Base-by-base conservation (phyloP, 2,797 vertebrate species). In the Phoeniculus purpureus region DNA sequence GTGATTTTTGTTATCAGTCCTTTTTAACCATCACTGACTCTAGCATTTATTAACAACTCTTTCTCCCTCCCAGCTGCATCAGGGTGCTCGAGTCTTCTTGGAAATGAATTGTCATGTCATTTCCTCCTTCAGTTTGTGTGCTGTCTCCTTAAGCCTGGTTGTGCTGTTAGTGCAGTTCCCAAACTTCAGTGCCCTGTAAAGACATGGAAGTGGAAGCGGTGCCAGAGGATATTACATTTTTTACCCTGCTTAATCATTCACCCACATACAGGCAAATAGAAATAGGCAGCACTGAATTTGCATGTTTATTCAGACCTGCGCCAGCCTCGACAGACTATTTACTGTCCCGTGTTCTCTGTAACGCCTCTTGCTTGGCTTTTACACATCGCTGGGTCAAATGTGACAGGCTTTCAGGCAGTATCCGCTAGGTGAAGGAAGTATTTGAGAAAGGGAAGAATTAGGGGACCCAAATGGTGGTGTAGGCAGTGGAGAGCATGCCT, bases 271-370 rank as follows among this genome's bases (percentile, higher is more conserved):
- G 43, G 58, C 29, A 54, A 83, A 93, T 23, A 94, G 87, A 95
- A 96, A 89, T 93, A 95, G 67, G 87, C 27, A 67, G 55, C 59
- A n/a, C 14, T 62, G 60, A 78, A 54, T 79, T 87, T 78, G 51
- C 19, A 19, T 47, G 47, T 81, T 90, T 83, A 45, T 51, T 84
- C 52, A 91, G 37, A 74, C 54, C 3, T 51, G 15, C 47, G 25
- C 81, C 84, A 80, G 91, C 90, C 47, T 87, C 9, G n/a, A 52
- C 78, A 75, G 75, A 13, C 15, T n/a, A 29, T n/a, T 86, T 88
- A 60, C 43, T 56, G 45, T 66, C 21, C 15, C 3, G 7, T 9
- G 25, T 65, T 94, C 66, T 90, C 90, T 90, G 11, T 55, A 43
- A 31, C n/a, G 64, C 17, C 3, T 45, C 59, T 77, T 60, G 56